A percentile compares a stretch with the other conserved stretches of the same genome.
Evolutionary conservation across 2,797 vertebrate species (phyloP).

Genomic region (Typhlichthys subterraneus): DNA sequence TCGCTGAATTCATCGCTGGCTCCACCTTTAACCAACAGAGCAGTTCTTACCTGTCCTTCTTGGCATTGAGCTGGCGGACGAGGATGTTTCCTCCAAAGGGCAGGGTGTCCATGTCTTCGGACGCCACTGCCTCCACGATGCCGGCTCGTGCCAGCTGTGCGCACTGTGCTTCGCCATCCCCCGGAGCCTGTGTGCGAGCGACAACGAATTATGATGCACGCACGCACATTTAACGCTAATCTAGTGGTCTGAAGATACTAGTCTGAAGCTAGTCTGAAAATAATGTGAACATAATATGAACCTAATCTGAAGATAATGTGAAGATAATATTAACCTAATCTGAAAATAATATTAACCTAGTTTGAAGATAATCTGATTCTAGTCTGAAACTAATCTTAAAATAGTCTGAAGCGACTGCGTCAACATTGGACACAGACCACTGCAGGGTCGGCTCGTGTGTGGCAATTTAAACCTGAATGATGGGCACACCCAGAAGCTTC

Average conservation of each 20-base stretch:
- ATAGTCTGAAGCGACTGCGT: background rate
- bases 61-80: conserved; percentile 79
- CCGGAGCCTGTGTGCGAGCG: conserved; percentile 70
- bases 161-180: conserved; percentile 83
- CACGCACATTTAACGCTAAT: no score
- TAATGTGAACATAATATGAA: no score
- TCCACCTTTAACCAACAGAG: background rate
- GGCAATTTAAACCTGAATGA: conserved; percentile 69
- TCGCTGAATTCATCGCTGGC: no score
- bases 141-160: conserved; percentile 74
- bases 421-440: background rate
- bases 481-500: conserved; percentile 78
- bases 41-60: conserved; percentile 65
- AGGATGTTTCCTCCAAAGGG: conserved; percentile 80
- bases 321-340: no score
- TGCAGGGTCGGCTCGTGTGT: background rate
- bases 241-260: no score
- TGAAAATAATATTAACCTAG: no score
- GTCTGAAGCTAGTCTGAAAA: no score
- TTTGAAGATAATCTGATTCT: no score
- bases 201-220: background rate
- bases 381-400: no score
- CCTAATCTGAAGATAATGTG: no score
- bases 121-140: conserved; percentile 77
- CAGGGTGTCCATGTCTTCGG: conserved; percentile 87